Evolutionary conservation across 2,888 invertebrate genomes (phyloP).

Genomic region (Pachliopta kotzebuea): DNA sequence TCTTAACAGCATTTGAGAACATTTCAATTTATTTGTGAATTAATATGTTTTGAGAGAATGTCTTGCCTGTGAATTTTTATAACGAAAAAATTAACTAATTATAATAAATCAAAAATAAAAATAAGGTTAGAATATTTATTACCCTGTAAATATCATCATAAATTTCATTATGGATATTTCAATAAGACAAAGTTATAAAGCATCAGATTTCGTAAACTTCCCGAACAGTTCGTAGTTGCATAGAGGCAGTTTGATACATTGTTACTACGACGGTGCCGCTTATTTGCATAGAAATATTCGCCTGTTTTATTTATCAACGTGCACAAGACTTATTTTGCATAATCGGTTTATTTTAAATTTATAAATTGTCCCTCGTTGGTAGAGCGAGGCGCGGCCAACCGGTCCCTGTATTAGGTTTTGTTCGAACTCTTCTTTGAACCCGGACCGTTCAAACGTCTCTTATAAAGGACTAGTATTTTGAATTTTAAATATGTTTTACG

Average conservation of each 20-base stretch:
- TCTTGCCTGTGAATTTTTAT: too few relatives aligned
- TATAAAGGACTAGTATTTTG: slow-evolving; percentile 25
- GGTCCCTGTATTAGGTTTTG: slow-evolving; percentile 47
- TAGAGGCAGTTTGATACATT: not conserved
- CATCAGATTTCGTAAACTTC: not conserved
- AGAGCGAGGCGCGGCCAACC: slow-evolving; percentile 42
- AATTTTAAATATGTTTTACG: slow-evolving; percentile 17
- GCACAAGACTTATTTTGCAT: slow-evolving; percentile 54
- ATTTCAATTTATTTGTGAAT: too few relatives aligned
- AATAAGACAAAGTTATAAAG: not conserved
- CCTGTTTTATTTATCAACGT: slow-evolving; percentile 45
- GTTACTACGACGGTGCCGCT: slow-evolving; percentile 34
- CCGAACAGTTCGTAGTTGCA: not conserved
- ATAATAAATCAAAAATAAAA: not conserved
- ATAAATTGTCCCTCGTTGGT: slow-evolving; percentile 51
- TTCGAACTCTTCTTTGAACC: slow-evolving; percentile 33
- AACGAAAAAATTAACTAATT: not conserved
- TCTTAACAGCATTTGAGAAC: too few relatives aligned
- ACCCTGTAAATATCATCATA: not conserved
- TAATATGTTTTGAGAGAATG: too few relatives aligned
- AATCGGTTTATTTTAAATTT: slow-evolving; percentile 61
- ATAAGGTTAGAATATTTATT: not conserved
- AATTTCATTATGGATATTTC: not conserved
- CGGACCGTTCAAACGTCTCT: slow-evolving; percentile 27
- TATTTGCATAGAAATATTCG: slow-evolving; percentile 36